phyloP scores from a whole-genome alignment of 2,113 vertebrate species.

The Callospermophilus lateralis region DNA sequence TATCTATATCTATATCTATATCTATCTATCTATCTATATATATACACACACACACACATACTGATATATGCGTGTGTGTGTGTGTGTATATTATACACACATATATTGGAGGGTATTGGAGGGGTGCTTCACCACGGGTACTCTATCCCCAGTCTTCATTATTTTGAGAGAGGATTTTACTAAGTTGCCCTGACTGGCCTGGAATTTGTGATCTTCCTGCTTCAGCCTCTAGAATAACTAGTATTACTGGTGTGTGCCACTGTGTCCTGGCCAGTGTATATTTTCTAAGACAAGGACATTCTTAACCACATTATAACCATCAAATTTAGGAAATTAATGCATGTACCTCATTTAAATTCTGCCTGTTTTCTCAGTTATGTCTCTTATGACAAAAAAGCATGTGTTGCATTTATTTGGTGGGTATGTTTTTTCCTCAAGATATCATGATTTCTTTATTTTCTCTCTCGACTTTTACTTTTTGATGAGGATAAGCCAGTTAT shows the following conservation, averaged over 20 bases:
- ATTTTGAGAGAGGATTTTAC: too few relatives aligned
- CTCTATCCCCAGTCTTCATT: too few relatives aligned
- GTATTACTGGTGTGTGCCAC: too few relatives aligned
- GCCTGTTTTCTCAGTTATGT: not conserved
- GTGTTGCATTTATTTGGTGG: not conserved
- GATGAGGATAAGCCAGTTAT: not conserved
- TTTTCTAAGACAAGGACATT: constrained; percentile 24
- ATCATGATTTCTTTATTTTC: not conserved
- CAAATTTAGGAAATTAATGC: constrained; percentile 2
- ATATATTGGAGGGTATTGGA: too few relatives aligned
- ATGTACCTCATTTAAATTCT: not conserved
- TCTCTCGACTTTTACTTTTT: not conserved
- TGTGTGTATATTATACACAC: too few relatives aligned
- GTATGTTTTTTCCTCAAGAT: not conserved
- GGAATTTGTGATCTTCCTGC: too few relatives aligned
- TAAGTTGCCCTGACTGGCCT: too few relatives aligned
- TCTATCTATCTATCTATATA: too few relatives aligned
- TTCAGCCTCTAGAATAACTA: too few relatives aligned
- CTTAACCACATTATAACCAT: not conserved
- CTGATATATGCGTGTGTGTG: too few relatives aligned
- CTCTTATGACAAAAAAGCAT: not conserved
- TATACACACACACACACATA: not conserved
- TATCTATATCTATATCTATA: too few relatives aligned
- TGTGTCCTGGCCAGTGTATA: not conserved
- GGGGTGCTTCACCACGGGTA: too few relatives aligned